Evolutionary conservation across 1,140 invertebrate genomes (phyloP).

Genomic region (Drosophila sturtevanti): DNA sequence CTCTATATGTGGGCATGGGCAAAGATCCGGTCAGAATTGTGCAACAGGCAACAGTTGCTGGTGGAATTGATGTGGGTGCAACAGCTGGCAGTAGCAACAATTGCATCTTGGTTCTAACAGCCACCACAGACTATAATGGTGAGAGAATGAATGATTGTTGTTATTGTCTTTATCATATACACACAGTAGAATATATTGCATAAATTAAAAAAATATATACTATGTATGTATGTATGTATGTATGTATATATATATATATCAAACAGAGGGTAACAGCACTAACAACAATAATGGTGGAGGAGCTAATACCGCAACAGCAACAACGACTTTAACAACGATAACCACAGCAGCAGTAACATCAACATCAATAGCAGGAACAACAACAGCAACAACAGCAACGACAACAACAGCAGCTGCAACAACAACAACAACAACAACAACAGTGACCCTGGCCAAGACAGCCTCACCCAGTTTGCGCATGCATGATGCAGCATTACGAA

Average conservation of each 20-base stretch:
- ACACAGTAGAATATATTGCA: no score
- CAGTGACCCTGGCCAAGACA: conserved; percentile 46
- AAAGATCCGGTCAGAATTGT: conserved; percentile 32
- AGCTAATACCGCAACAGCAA: not conserved
- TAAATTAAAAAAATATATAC: not conserved
- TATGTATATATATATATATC: no score
- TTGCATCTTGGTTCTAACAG: conserved; percentile 55
- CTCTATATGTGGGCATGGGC: conserved; percentile 87
- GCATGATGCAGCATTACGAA: conserved; percentile 68
- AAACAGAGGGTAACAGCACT: conserved; percentile 51
- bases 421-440: conserved; percentile 42
- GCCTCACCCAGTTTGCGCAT: conserved; percentile 66
- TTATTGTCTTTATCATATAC: not conserved
- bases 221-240: no score
- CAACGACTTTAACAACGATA: conserved; percentile 29
- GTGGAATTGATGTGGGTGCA: conserved; percentile 1
- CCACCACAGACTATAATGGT: conserved; percentile 48
- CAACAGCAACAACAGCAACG: conserved; percentile 15
- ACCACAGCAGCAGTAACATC: conserved; percentile 32
- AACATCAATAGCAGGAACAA: conserved; percentile 32
- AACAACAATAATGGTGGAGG: conserved; percentile 58
- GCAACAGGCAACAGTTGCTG: conserved; percentile 26
- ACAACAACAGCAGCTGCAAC: conserved; percentile 20
- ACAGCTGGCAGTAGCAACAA: conserved; percentile 43
- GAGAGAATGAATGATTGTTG: conserved; percentile 16